Conservation (phyloP, 2,113 vertebrate genomes). For the Oncorhynchus mykiss region DNA sequence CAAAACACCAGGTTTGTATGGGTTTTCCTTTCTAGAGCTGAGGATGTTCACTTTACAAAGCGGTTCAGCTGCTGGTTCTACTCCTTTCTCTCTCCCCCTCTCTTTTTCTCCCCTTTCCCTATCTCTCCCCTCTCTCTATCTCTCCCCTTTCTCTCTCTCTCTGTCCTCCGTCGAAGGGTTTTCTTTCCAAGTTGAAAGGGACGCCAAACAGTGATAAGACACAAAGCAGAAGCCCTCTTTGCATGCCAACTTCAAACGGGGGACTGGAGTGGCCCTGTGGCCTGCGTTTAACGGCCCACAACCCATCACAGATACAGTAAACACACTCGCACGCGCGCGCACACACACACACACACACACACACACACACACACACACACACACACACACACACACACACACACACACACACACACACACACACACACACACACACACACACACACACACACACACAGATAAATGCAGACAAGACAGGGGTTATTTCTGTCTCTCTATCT, state of each 20-base stretch:
- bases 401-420: too few species aligned
- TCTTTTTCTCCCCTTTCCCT: neutral
- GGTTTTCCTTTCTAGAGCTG: neutral
- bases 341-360: too few species aligned
- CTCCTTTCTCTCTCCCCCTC: conserved; percentile 4
- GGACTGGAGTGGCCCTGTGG: conserved; percentile 52
- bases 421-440: too few species aligned
- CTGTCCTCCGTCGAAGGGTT: conserved; percentile 18
- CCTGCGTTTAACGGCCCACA: conserved; percentile 52
- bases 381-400: neutral
- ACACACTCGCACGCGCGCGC: too few species aligned
- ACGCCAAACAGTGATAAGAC: conserved; percentile 59
- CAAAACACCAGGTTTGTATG: neutral
- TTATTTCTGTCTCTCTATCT: conserved; percentile 64
- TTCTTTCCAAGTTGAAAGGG: conserved; percentile 53
- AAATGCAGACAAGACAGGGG: conserved; percentile 53
- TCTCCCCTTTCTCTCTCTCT: neutral
- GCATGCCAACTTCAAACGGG: conserved; percentile 57
- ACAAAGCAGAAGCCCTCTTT: conserved; percentile 57
- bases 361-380: too few species aligned
- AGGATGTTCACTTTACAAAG: neutral
- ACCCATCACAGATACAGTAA: conserved; percentile 23
- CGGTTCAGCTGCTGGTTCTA: neutral
- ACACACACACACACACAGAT: conserved; percentile 24
- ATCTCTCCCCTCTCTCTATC: neutral